phyloP scores from a whole-genome alignment of 2,797 vertebrate genomes.

The Typhlichthys subterraneus region DNA sequence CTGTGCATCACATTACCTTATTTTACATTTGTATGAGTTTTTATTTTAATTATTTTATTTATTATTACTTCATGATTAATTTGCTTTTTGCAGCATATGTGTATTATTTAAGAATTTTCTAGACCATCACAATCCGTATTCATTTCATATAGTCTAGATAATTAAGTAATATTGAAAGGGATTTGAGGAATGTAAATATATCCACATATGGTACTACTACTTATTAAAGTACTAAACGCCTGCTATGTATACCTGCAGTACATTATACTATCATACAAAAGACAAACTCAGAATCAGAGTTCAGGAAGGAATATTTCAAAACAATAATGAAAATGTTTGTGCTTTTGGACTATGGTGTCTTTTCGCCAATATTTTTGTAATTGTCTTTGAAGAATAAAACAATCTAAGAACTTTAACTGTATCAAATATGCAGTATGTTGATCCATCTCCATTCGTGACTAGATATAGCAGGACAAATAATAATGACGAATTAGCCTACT shows the following conservation, averaged over 20 bases:
- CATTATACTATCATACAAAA: background rate
- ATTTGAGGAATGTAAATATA: background rate
- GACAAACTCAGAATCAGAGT: slow-evolving; percentile 1
- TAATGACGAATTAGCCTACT: too few relatives aligned
- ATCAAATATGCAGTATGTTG: background rate
- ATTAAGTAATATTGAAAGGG: background rate
- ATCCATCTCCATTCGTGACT: background rate
- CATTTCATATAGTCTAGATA: background rate
- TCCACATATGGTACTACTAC: too few relatives aligned
- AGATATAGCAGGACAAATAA: too few relatives aligned
- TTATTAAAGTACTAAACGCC: background rate
- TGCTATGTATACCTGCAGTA: background rate
- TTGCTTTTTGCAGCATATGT: slow-evolving; percentile 49
- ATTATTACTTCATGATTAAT: slow-evolving; percentile 68
- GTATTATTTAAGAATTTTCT: slow-evolving; percentile 62
- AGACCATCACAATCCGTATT: slow-evolving; percentile 6
- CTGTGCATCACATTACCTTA: slow-evolving; percentile 70
- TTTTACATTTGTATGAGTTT: slow-evolving; percentile 60
- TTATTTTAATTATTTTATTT: slow-evolving; percentile 80
- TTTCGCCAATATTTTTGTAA: slow-evolving; percentile 47
- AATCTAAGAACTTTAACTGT: slow-evolving; percentile 2
- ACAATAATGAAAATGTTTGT: background rate
- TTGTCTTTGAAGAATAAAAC: slow-evolving; percentile 37
- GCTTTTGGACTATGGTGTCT: slow-evolving; percentile 20
- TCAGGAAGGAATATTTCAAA: background rate